Conservation (phyloP, 2,888 invertebrate species). For the Bellardia bayeri region DNA sequence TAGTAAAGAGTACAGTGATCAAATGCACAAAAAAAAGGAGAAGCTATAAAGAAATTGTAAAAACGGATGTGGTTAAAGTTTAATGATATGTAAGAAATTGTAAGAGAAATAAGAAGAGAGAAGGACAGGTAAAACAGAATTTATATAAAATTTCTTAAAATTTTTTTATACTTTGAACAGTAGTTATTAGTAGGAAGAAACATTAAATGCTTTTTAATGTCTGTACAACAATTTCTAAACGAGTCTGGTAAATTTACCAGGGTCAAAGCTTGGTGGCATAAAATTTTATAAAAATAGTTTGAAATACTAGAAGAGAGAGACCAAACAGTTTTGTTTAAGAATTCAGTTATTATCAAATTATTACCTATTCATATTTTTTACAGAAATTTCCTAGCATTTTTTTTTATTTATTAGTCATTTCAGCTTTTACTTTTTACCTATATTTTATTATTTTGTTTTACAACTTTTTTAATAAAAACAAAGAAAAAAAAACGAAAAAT, state of each 20-base stretch:
- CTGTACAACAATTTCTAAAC: too few relatives aligned
- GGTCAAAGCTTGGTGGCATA: background rate
- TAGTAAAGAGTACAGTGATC: background rate
- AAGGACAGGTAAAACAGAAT: background rate
- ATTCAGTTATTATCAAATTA: too few relatives aligned
- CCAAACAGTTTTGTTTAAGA: too few relatives aligned
- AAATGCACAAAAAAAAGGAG: background rate
- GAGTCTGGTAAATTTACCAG: background rate
- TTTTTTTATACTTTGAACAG: too few relatives aligned
- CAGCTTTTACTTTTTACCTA: background rate
- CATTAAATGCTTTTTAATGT: too few relatives aligned
- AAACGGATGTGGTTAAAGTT: constrained; percentile 69
- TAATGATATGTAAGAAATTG: constrained; percentile 63
- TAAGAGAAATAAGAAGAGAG: background rate
- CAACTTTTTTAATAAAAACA: background rate
- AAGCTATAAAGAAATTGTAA: background rate
- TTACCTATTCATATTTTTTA: too few relatives aligned
- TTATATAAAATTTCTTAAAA: background rate
- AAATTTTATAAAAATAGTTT: too few relatives aligned
- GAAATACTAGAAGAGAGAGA: too few relatives aligned
- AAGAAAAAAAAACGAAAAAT: background rate
- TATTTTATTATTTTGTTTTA: constrained; percentile 6
- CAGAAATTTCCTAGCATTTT: too few relatives aligned
- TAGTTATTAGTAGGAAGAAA: too few relatives aligned
- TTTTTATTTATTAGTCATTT: background rate